These are phyloP conservation scores for Actenoides lindsayi DNA, from an alignment of 2,113 vertebrate species.

Conservation along the genomic window DNA sequence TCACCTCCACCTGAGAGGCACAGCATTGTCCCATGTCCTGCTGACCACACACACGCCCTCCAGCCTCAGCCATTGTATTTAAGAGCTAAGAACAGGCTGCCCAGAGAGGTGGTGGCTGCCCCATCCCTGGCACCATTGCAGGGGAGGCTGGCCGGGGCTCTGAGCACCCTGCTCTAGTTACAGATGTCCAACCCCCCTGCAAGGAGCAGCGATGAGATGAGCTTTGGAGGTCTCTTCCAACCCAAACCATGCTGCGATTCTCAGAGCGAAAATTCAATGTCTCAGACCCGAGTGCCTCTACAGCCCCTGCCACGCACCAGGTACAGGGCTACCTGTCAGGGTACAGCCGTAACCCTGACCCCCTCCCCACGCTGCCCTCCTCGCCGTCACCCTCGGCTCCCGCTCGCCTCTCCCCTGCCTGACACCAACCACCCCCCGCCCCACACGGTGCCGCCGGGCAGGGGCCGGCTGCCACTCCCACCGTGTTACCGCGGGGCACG, in stretches of 20 bases:
- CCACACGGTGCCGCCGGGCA: too few relatives aligned
- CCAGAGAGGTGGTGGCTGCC: neutral
- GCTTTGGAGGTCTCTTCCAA: neutral
- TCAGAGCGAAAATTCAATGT: too few relatives aligned
- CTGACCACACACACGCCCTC: fast-evolving
- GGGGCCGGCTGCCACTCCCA: neutral
- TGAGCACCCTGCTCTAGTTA: neutral
- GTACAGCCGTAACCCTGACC: too few relatives aligned
- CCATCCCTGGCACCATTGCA: neutral
- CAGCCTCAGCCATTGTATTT: neutral
- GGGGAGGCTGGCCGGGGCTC: neutral
- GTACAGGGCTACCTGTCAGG: neutral
- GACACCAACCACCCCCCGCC: too few relatives aligned
- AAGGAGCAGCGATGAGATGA: too few relatives aligned
- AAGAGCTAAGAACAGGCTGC: neutral
- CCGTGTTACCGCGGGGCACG: neutral
- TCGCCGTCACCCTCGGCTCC: neutral
- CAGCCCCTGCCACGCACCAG: fast-evolving
- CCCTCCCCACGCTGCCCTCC: neutral
- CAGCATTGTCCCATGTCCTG: fast-evolving
- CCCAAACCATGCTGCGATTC: neutral
- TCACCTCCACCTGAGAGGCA: too few relatives aligned
- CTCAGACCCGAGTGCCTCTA: fast-evolving
- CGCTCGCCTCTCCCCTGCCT: neutral
- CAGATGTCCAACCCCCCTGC: neutral